Base-by-base conservation (phyloP, 2,797 vertebrate species). In the Echiichthys vipera region DNA sequence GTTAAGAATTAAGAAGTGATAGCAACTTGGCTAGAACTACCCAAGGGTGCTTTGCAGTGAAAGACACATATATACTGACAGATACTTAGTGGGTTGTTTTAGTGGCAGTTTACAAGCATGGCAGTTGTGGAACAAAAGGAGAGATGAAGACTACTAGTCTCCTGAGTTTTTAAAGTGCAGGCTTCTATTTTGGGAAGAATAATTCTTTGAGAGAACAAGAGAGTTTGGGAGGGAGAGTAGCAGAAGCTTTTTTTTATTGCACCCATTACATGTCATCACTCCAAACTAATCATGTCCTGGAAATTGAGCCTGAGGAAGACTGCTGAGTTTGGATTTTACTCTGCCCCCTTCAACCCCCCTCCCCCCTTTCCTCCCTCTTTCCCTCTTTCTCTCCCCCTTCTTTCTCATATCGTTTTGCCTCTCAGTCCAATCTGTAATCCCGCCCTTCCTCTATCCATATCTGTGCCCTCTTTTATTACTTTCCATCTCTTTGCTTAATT, bases 211-310 rank as follows among this genome's bases (percentile, higher is more conserved):
- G 65, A 70, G 83, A 85, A 81, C 58, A 77, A 65, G 74, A 73
- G 66, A 56, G 55, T 64, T 62, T 20, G 51, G 45, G 54, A 49
- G 55, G n/a, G 67, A 56, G 66, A 65, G 77, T 59, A 25, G 29
- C 61, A 83, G 80, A 84, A 68, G 50, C 40, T 80, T 80, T 89
- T 89, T 89, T 87, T 84, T 79, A 81, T 87, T 88, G 82, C 73
- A 69, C 73, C 85, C 84, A 88, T 93, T 92, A 91, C 83, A 82
- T 89, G 89, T 89, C 89, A 90, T 93, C 91, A 88, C 85, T 93
- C 89, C 78, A 80, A 91, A 89, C 91, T 91, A 90, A 93, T 93
- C 92, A 91, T 88, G 90, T 91, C 78, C 86, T 92, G 88, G 88
- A 94, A 91, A 93, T 92, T 86, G 90, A 93, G 89, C 86, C 89